Evolutionary conservation across 1,140 invertebrate species (phyloP), one percentile per base, ranked within the genome.

Genomic region (Gonioctena quinquepunctata): DNA sequence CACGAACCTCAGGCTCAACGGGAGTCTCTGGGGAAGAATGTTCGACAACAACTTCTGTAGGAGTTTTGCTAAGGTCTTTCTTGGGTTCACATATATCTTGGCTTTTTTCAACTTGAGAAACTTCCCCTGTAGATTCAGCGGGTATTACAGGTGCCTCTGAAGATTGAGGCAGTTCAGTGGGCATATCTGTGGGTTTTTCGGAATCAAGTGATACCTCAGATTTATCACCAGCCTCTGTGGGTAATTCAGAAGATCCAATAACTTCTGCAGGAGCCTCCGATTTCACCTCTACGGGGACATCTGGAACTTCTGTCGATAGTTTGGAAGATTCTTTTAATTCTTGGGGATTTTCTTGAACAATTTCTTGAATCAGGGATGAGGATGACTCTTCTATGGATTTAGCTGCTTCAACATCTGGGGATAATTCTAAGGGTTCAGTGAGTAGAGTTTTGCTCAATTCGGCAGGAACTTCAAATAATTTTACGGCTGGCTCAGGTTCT

Each of bases 331-430:
- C 33, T 42, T n/a, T n/a, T n/a, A n/a, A n/a, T n/a, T n/a, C n/a
- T n/a, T n/a, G n/a, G n/a, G n/a, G n/a, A n/a, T n/a, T n/a, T n/a
- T n/a, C n/a, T n/a, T n/a, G n/a, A n/a, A n/a, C n/a, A n/a, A n/a
- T n/a, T n/a, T n/a, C 16, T 23, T 59, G 19, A 25, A 1, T 59
- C 23, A 60, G 66, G 13, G 16, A 50, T 57, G 62, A 6, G 21
- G 61, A 22, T 63, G 26, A 7, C 63, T 73, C 71, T 19, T 50
- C 7, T 66, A 70, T 57, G 13, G 68, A 21, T 68, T 70, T n/a
- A 42, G 33, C 68, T 52, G 60, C 16, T 13, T n/a, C 63, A 19
- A 52, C 23, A 11, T 48, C 13, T 19, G 11, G 11, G 19, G 48
- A 11, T n/a, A n/a, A 42, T n/a, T 42, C 33, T 13, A 13, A 13